Evolutionary conservation across 2,888 invertebrate species (phyloP), one percentile per base, ranked within the genome.

Genomic region (Brenthis ino): DNA sequence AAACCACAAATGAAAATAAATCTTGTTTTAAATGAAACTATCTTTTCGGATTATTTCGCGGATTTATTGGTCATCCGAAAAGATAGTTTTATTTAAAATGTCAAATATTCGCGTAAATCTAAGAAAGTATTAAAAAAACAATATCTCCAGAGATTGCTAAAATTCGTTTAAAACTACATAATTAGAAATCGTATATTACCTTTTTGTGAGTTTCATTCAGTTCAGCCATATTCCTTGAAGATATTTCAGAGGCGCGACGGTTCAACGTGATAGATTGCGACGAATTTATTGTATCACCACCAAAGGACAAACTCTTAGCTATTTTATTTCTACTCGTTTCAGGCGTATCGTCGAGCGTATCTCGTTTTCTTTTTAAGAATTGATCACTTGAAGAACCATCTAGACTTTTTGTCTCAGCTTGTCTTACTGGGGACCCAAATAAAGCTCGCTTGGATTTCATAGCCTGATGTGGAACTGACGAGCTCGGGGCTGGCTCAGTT

Each of bases 371-470:
- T 73, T 90, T 94, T 78, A 88, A 55, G 69, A 91, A 89, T 57
- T 85, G 81, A 68, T 86, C 86, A 53, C 85, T 86, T 37, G 80
- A 76, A 0, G 83, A 81, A 0, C 88, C 88, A 61, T 91, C 91
- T 71, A 83, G 77, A 65, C 90, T 91, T 69, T 91, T 91, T 0
- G 91, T 88, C 2, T 90, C 89, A 0, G 86, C 87, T 6, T 76
- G 80, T 75, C 91, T 91, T 1, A 87, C 89, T 0, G 96, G 95
- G 0, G 96, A 95, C 4, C 93, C 87, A 69, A 96, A 96, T 1
- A 96, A 80, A 0, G 95, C 95, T 6, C 96, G 90, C 77, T 95
- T 96, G 0, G 96, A 95, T 74, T 90, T 94, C 82, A 95, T 93
- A 6, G 93, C 77, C 78, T 93, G 80, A 77, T 90, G 66, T 75